phyloP scores from a whole-genome alignment of 2,888 invertebrate species.

The Drosophila paranaensis region DNA sequence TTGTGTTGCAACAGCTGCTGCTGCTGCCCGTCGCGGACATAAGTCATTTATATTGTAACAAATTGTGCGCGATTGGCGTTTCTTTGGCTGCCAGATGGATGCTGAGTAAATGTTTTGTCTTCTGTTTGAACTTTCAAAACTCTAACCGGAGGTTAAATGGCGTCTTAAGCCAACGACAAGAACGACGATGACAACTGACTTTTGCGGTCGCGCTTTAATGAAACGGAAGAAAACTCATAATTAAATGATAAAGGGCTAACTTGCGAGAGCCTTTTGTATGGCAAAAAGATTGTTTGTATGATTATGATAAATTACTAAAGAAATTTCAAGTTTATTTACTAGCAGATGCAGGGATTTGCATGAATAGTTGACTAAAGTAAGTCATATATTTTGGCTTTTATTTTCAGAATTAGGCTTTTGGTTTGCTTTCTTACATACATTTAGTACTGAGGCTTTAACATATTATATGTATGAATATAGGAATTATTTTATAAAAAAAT shows the following conservation, averaged over 20 bases:
- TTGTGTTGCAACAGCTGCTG: constrained; percentile 65
- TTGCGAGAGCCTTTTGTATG: background rate
- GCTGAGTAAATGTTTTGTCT: constrained; percentile 72
- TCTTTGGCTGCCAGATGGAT: constrained; percentile 53
- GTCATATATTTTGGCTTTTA: no score
- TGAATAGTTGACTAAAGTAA: no score
- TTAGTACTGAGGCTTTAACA: no score
- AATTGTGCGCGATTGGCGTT: constrained; percentile 79
- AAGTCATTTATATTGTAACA: constrained; percentile 81
- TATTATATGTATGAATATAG: no score
- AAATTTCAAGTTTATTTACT: background rate
- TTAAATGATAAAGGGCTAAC: constrained; percentile 38
- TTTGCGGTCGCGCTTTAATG: constrained; percentile 58
- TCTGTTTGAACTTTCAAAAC: constrained; percentile 59
- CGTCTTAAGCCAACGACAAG: constrained; percentile 32
- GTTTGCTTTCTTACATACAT: no score
- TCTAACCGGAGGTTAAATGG: constrained; percentile 66
- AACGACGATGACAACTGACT: constrained; percentile 44
- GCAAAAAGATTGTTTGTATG: background rate
- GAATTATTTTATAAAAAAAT: no score
- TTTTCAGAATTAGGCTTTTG: no score
- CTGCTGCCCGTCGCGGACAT: constrained; percentile 66
- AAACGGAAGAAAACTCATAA: constrained; percentile 41
- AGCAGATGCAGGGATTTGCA: background rate
- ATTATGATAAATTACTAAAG: background rate